Conservation (phyloP, 2,888 invertebrate species). For the Eupeodes luniger region DNA sequence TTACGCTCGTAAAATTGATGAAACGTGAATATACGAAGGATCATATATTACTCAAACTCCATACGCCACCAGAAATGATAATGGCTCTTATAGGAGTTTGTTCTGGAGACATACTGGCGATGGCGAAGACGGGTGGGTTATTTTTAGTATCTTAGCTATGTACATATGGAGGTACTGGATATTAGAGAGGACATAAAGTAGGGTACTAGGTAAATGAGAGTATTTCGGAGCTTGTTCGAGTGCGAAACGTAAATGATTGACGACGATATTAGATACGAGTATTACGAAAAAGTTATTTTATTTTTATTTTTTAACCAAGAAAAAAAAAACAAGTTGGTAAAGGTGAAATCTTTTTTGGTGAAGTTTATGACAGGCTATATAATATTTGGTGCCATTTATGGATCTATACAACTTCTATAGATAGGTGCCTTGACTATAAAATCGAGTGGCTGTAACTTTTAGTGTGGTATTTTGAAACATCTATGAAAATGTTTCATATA, state of each 20-base stretch:
- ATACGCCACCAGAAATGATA: constrained; percentile 66
- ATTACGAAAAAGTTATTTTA: constrained; percentile 8
- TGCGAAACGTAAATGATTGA: constrained; percentile 68
- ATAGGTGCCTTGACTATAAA: background rate
- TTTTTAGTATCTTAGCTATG: constrained; percentile 13
- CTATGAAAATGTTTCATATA: background rate
- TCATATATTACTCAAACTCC: constrained; percentile 63
- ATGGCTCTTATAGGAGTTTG: constrained; percentile 45
- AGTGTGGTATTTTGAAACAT: constrained; percentile 49
- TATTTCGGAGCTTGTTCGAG: constrained; percentile 42
- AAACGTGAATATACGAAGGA: constrained; percentile 71
- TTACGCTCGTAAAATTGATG: constrained; percentile 75
- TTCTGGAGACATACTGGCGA: too few relatives aligned
- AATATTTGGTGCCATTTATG: constrained; percentile 7
- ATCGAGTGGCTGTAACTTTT: constrained; percentile 24
- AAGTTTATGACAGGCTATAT: constrained; percentile 21
- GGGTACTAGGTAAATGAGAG: constrained; percentile 65
- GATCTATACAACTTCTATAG: background rate
- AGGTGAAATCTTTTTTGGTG: background rate
- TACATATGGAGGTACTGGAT: constrained; percentile 13
- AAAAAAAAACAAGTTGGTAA: constrained; percentile 9
- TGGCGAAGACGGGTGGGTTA: constrained; percentile 31
- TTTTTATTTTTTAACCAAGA: constrained; percentile 6
- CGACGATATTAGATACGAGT: constrained; percentile 35
- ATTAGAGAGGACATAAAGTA: constrained; percentile 63